These are phyloP conservation scores for Platichthys flesus DNA, from an alignment of 2,113 vertebrate species.

Conservation along the genomic window DNA sequence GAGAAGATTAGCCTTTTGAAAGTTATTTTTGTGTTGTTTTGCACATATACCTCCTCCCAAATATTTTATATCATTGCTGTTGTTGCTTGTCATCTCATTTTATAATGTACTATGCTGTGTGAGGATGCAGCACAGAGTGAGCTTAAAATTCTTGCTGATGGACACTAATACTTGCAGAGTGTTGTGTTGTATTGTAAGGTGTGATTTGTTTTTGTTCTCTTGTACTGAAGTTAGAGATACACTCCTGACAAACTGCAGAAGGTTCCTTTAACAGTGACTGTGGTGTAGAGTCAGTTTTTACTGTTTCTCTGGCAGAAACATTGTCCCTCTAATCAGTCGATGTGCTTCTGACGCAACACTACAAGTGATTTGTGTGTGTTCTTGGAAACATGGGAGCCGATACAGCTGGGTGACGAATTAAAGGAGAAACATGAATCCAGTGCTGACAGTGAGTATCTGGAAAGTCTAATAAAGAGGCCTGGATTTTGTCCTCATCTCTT, in stretches of 20 bases:
- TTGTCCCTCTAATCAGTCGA: background rate
- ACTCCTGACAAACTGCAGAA: background rate
- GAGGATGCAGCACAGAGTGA: background rate
- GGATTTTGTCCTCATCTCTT: background rate
- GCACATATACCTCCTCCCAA: constrained; percentile 50
- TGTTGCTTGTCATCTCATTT: constrained; percentile 57
- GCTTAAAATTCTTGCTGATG: background rate
- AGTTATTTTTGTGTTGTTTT: constrained; percentile 42
- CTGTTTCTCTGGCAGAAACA: background rate
- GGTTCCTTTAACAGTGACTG: background rate
- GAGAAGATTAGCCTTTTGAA: constrained; percentile 24
- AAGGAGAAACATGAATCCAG: background rate
- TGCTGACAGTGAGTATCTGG: background rate
- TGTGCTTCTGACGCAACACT: background rate
- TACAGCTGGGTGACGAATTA: background rate
- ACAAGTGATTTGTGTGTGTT: background rate
- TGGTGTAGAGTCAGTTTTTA: background rate
- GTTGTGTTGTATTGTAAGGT: background rate
- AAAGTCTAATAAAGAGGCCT: background rate
- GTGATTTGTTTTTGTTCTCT: constrained; percentile 6
- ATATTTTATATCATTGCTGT: constrained; percentile 37
- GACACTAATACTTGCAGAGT: constrained; percentile 9
- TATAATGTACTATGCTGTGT: constrained; percentile 34
- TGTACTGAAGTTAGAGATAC: background rate
- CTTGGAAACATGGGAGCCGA: background rate